phyloP scores from a whole-genome alignment of 1,140 invertebrate genomes.

The Homarus americanus region DNA sequence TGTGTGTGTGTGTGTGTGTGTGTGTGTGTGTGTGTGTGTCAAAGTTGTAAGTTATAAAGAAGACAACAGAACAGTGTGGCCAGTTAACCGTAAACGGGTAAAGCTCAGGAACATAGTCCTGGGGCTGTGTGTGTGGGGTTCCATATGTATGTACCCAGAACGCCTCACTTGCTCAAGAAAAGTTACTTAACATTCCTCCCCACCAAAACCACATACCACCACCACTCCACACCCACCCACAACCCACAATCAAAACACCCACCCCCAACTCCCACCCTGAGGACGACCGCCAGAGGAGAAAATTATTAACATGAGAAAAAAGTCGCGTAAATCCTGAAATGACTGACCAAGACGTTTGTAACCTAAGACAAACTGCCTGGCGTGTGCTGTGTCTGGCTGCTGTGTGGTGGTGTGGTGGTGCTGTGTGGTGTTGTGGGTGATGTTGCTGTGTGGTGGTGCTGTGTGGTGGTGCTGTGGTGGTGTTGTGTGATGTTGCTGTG shows the following conservation, averaged over 20 bases:
- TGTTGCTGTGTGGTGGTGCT: not conserved
- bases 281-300: not conserved
- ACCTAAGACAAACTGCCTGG: too few species aligned
- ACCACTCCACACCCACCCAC: too few species aligned
- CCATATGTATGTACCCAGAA: not conserved
- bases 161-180: not conserved
- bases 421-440: not conserved
- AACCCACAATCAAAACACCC: too few species aligned
- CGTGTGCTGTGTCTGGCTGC: not conserved
- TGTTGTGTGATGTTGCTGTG: not conserved
- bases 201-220: too few species aligned
- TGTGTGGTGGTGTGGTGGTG: not conserved
- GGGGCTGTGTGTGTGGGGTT: not conserved
- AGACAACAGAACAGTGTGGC: too few species aligned
- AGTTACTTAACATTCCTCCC: too few species aligned
- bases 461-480: not conserved
- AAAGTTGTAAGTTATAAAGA: too few species aligned
- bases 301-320: not conserved
- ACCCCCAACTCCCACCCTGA: too few species aligned
- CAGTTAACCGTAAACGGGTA: too few species aligned
- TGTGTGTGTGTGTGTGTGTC: conserved; percentile 30
- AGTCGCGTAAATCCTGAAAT: not conserved
- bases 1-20: conserved; percentile 34
- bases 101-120: too few species aligned
- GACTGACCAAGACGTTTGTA: not conserved